Percentiles rank a stretch among this genome's conserved stretches.
Evolutionary conservation across 2,888 invertebrate genomes (phyloP).

Genomic region (Cantharis nigra): DNA sequence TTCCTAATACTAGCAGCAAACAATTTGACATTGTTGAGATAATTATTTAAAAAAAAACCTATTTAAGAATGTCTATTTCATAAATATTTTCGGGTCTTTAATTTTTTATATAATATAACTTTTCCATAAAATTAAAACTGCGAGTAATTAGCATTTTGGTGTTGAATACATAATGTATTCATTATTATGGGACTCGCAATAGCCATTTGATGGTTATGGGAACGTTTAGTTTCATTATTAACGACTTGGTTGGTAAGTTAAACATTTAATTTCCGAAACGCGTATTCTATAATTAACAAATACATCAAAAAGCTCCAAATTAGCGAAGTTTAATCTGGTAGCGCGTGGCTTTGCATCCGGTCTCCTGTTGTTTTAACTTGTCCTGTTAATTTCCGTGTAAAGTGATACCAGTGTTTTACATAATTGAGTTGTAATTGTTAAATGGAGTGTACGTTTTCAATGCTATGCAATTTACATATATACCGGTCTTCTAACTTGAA

Average conservation of each 20-base stretch:
- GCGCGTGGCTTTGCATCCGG: conserved; percentile 44
- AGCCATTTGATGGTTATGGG: neutral
- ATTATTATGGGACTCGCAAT: neutral
- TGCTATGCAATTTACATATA: conserved; percentile 54
- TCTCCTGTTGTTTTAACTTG: conserved; percentile 53
- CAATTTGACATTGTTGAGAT: neutral
- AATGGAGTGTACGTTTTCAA: conserved; percentile 55
- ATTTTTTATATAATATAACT: neutral
- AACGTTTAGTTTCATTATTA: conserved; percentile 11
- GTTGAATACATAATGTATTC: neutral
- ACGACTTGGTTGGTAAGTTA: conserved; percentile 22
- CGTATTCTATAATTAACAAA: conserved; percentile 52
- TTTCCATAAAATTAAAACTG: neutral
- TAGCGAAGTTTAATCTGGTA: conserved; percentile 47
- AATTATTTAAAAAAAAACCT: neutral
- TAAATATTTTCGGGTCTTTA: neutral
- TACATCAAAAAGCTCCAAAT: conserved; percentile 54
- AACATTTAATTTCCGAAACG: conserved; percentile 51
- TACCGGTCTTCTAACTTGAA: conserved; percentile 45
- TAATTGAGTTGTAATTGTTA: conserved; percentile 58
- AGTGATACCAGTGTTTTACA: conserved; percentile 54
- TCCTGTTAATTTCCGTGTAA: conserved; percentile 56
- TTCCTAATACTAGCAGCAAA: no score
- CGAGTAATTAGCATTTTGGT: neutral
- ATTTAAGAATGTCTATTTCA: neutral